Conservation (phyloP, 1,140 invertebrate species). For the Drosophila busckii region DNA sequence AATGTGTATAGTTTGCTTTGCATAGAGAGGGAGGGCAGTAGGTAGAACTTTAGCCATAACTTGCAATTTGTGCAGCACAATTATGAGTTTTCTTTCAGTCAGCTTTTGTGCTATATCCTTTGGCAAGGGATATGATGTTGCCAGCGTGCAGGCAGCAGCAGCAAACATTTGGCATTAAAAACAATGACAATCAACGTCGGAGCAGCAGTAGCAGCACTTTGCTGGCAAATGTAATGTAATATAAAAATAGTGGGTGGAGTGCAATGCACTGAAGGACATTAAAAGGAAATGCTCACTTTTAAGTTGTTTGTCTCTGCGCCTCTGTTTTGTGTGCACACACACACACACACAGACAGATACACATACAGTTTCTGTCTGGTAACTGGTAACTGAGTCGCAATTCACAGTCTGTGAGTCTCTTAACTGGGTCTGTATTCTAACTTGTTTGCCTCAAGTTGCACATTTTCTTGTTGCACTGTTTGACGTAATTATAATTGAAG, state of each 20-base stretch:
- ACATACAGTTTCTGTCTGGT: slow-evolving; percentile 27
- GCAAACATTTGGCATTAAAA: slow-evolving; percentile 38
- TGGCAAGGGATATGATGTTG: slow-evolving; percentile 58
- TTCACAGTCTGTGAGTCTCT: not conserved
- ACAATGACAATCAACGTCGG: slow-evolving; percentile 36
- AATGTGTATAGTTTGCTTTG: slow-evolving; percentile 50
- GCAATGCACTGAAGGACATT: slow-evolving; percentile 61
- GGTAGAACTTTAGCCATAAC: slow-evolving; percentile 63
- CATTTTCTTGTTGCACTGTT: slow-evolving; percentile 76
- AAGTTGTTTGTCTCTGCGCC: slow-evolving; percentile 37
- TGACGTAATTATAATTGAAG: slow-evolving; percentile 78
- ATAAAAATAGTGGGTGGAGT: slow-evolving; percentile 41
- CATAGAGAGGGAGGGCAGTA: no score
- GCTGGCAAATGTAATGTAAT: slow-evolving; percentile 70
- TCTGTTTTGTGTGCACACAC: no score
- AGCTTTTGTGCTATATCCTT: slow-evolving; percentile 38
- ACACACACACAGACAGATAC: slow-evolving; percentile 41
- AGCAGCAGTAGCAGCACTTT: slow-evolving; percentile 59
- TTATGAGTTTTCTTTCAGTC: slow-evolving; percentile 69
- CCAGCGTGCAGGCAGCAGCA: slow-evolving; percentile 22
- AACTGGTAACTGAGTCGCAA: slow-evolving; percentile 12
- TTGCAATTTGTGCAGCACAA: slow-evolving; percentile 69
- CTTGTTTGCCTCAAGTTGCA: slow-evolving; percentile 72
- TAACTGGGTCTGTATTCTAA: slow-evolving; percentile 28
- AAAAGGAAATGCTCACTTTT: slow-evolving; percentile 75